These are phyloP conservation scores for Drosophila kanekoi DNA, from an alignment of 2,888 invertebrate species.

Conservation along the genomic window DNA sequence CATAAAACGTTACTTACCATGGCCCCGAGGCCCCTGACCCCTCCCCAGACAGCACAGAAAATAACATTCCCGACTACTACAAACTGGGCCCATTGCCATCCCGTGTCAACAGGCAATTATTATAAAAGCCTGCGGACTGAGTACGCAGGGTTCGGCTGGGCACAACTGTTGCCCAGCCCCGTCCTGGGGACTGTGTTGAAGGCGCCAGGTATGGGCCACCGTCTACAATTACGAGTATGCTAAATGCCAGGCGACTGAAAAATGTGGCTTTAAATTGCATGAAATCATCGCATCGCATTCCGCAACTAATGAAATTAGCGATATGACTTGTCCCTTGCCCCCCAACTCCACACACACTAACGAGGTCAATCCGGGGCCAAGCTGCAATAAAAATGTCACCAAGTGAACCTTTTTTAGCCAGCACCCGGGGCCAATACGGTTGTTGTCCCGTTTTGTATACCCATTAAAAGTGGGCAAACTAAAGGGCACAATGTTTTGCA, in stretches of 20 bases:
- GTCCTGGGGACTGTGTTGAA: not conserved
- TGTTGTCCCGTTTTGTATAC: not conserved
- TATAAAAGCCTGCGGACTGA: constrained; percentile 73
- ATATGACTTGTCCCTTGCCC: constrained; percentile 31
- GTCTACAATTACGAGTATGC: constrained; percentile 65
- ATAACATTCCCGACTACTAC: constrained; percentile 10
- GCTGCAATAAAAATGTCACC: constrained; percentile 34
- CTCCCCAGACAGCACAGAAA: constrained; percentile 3
- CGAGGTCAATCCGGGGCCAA: constrained; percentile 50
- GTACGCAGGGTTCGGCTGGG: constrained; percentile 7
- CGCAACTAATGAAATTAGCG: constrained; percentile 79
- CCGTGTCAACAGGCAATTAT: constrained; percentile 83
- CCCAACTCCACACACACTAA: constrained; percentile 31
- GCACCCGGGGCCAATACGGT: not conserved
- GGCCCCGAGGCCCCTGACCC: not conserved
- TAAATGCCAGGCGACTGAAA: constrained; percentile 72
- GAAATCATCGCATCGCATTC: constrained; percentile 79
- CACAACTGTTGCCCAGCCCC: constrained; percentile 36
- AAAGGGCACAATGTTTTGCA: too few relatives aligned
- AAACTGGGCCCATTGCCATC: constrained; percentile 58
- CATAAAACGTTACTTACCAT: constrained; percentile 68
- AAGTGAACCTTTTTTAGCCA: constrained; percentile 54
- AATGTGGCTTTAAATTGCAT: constrained; percentile 81
- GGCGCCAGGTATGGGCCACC: constrained; percentile 5
- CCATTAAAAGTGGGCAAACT: not conserved